These are phyloP conservation scores for Hypselothyrea guttata DNA, from an alignment of 2,888 invertebrate species.

Conservation along the genomic window DNA sequence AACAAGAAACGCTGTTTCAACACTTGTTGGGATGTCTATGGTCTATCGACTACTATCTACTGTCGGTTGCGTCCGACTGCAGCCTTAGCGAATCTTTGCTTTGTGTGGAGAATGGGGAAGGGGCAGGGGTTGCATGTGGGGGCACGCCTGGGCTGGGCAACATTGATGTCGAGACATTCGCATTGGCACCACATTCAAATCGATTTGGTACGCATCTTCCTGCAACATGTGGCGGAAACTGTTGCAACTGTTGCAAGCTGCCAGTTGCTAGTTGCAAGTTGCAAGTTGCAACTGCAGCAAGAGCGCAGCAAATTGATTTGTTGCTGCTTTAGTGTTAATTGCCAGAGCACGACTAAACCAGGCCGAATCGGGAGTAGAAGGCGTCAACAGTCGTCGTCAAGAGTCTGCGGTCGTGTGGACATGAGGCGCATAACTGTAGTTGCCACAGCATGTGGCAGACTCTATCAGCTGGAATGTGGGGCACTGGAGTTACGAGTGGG, in stretches of 20 bases:
- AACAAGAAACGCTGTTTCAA: no score
- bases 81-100: no score
- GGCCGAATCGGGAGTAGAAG: constrained; percentile 23
- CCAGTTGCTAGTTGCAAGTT: constrained; percentile 18
- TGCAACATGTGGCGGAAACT: constrained; percentile 73
- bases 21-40: no score
- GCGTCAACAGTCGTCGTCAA: constrained; percentile 18
- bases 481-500: constrained; percentile 60
- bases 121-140: constrained; percentile 52
- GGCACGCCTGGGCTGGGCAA: constrained; percentile 33
- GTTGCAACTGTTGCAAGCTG: constrained; percentile 24
- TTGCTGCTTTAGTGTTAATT: constrained; percentile 77
- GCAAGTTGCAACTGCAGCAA: constrained; percentile 27
- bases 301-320: constrained; percentile 76
- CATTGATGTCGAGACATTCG: constrained; percentile 33
- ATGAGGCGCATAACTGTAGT: constrained; percentile 71
- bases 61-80: no score
- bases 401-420: constrained; percentile 50
- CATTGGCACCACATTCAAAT: constrained; percentile 69
- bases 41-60: no score
- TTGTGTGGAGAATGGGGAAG: constrained; percentile 11
- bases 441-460: constrained; percentile 27
- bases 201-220: constrained; percentile 78
- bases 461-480: constrained; percentile 64
- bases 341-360: constrained; percentile 66